These are phyloP conservation scores for Ibidorhyncha struthersii DNA, from an alignment of 2,113 vertebrate genomes.

Conservation along the genomic window DNA sequence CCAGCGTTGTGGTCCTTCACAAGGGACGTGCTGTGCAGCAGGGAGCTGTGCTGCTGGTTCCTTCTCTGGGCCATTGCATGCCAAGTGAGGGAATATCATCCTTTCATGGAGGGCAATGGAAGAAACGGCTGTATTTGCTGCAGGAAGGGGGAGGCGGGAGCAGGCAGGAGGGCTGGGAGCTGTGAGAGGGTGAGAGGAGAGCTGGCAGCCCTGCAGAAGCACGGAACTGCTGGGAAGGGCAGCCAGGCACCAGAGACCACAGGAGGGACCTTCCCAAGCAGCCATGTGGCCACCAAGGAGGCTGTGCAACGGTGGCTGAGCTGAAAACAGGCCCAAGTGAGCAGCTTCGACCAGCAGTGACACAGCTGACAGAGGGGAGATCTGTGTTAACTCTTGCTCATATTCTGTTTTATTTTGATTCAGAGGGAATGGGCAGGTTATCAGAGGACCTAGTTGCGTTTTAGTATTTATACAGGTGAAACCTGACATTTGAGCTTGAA, in stretches of 20 bases:
- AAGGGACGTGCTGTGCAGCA: background rate
- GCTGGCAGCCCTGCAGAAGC: background rate
- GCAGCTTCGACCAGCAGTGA: accelerated
- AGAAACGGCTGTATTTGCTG: background rate
- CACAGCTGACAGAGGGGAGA: accelerated
- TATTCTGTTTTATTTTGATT: background rate
- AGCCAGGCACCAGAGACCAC: background rate
- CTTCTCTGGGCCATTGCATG: accelerated
- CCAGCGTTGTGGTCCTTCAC: accelerated
- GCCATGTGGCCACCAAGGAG: background rate
- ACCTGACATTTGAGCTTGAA: background rate
- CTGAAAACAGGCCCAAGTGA: background rate
- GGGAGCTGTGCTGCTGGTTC: background rate
- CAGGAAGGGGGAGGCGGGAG: background rate
- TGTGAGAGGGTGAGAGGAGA: background rate
- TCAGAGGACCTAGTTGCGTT: background rate
- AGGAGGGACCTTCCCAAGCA: background rate
- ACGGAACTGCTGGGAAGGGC: background rate
- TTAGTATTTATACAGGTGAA: background rate
- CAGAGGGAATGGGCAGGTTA: background rate
- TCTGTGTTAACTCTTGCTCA: background rate
- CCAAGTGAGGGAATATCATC: accelerated
- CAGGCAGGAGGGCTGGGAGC: background rate
- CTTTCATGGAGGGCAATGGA: background rate
- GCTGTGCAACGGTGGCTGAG: background rate